Conservation (phyloP, 2,113 vertebrate species). For the Pelusios castaneus region DNA sequence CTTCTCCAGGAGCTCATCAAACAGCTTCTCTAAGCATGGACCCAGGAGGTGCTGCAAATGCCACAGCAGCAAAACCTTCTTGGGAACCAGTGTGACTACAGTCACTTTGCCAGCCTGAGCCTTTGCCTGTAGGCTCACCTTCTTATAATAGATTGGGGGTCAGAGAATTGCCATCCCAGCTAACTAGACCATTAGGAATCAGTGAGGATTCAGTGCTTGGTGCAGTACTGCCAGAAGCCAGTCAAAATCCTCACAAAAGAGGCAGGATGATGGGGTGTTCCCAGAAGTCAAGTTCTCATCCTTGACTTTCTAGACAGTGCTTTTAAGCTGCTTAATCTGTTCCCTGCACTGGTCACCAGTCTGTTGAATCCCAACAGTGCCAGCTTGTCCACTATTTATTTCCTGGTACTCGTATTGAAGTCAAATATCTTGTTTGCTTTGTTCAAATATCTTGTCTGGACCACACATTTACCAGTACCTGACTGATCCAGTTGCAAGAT, state of each 20-base stretch:
- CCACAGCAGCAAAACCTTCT: too few relatives aligned
- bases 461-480: not conserved
- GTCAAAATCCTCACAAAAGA: not conserved
- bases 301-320: too few relatives aligned
- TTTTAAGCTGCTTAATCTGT: not conserved
- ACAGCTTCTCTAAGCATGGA: too few relatives aligned
- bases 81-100: too few relatives aligned
- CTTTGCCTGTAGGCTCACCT: too few relatives aligned
- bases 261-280: not conserved
- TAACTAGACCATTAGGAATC: too few relatives aligned
- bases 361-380: not conserved
- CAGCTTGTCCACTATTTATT: not conserved
- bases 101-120: too few relatives aligned
- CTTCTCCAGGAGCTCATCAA: too few relatives aligned
- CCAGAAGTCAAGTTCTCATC: not conserved
- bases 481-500: too few relatives aligned
- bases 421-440: not conserved
- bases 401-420: not conserved
- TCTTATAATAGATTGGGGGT: too few relatives aligned
- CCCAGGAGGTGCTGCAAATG: too few relatives aligned
- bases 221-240: not conserved
- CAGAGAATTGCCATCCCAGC: too few relatives aligned
- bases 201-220: not conserved
- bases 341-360: not conserved
- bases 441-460: not conserved